Conservation (phyloP, 2,113 vertebrate genomes). For the Okapia johnstoni region DNA sequence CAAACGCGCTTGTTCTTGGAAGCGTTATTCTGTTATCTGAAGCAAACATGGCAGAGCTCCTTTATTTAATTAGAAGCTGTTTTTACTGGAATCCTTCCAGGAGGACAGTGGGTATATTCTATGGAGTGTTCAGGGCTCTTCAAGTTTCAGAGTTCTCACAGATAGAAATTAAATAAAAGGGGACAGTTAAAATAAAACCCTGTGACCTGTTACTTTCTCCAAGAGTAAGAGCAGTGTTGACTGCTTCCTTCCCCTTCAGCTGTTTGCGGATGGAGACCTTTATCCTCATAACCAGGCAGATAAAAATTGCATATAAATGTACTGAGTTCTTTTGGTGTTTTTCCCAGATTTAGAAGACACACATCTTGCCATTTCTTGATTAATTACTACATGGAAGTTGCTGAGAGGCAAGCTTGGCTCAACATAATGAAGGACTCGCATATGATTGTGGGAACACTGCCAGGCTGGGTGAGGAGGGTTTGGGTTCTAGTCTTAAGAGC, state of each 20-base stretch:
- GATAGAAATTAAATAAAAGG: slow-evolving; percentile 60
- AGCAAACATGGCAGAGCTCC: slow-evolving; percentile 50
- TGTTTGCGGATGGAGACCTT: slow-evolving; percentile 20
- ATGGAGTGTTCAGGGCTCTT: slow-evolving; percentile 60
- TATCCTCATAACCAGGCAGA: slow-evolving; percentile 33
- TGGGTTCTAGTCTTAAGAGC: not conserved
- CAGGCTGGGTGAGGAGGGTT: not conserved
- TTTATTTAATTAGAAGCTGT: slow-evolving; percentile 78
- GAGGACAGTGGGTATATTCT: slow-evolving; percentile 72
- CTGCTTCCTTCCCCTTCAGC: not conserved
- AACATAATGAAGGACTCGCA: not conserved
- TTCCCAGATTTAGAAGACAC: slow-evolving; percentile 63
- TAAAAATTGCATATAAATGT: slow-evolving; percentile 43
- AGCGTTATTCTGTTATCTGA: slow-evolving; percentile 73
- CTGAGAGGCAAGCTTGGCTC: slow-evolving; percentile 25
- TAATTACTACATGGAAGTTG: slow-evolving; percentile 45
- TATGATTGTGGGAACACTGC: not conserved
- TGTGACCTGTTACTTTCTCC: not conserved
- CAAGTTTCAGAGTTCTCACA: slow-evolving; percentile 53
- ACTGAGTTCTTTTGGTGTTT: slow-evolving; percentile 42
- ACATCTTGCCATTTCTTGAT: slow-evolving; percentile 59
- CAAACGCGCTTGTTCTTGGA: slow-evolving; percentile 46
- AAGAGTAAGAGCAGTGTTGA: not conserved
- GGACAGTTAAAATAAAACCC: not conserved
- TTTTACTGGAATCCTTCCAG: slow-evolving; percentile 74